Evolutionary conservation across 2,797 vertebrate genomes (phyloP), one percentile per base, ranked within the genome.

Genomic region (Gadopsis bispinosus): DNA sequence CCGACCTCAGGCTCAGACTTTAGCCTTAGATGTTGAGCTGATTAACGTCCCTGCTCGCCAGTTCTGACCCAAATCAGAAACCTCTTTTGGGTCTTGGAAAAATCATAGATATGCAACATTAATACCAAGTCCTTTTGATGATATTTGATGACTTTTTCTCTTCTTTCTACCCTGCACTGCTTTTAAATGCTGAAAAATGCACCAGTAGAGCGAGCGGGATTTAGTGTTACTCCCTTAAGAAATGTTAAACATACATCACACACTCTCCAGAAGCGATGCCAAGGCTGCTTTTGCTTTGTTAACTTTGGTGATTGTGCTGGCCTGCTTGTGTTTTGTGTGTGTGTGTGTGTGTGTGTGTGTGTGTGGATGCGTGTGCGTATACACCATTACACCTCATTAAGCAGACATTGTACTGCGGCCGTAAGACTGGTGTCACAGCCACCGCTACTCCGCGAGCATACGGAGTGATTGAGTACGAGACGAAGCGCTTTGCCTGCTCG

Each of bases 311-410:
- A 66, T 66, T 63, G 79, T 74, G 43, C 69, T 17, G 16, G 56
- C 41, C 39, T 43, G 69, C 74, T 16, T 75, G 16, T 81, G 41
- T 74, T 48, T 78, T 75, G 16, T 81, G 41, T 74, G 43, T 78
- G 3, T 78, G 37, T 55, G 31, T 69, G 26, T 41, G 59, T 61
- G 56, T 39, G 43, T 85, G 60, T 45, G 43, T 69, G 33, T 63
- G 45, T 48, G 58, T 33, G 37, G 75, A 37, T 26, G 26, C 26
- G 26, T 26, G 26, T 63, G 31, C 58, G 37, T 77, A 37, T 41
- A 58, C 56, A 55, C 48, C 61, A 85, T 84, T 85, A 79, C 81
- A 70, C 81, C 74, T 87, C 91, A 90, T 93, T 90, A 91, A 75
- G 82, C 73, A 75, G 78, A 87, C 84, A 81, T 89, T 89, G 79